These are phyloP conservation scores for Tenrec ecaudatus DNA, from an alignment of 2,113 vertebrate genomes.

Conservation along the genomic window DNA sequence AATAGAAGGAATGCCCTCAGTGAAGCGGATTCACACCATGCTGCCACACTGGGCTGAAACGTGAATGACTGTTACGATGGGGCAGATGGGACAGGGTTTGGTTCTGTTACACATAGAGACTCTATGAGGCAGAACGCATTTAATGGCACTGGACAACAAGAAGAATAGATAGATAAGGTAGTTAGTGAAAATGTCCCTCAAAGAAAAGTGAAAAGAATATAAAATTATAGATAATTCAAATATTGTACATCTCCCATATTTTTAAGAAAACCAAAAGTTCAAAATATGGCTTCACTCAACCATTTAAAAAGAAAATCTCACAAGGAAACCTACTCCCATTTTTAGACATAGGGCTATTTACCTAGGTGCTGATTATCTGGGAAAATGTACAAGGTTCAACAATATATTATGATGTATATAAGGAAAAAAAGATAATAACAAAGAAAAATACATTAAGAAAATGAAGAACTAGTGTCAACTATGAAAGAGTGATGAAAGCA, in stretches of 20 bases:
- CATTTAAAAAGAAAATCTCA: neutral
- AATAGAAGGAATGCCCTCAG: too few relatives aligned
- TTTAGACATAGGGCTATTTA: neutral
- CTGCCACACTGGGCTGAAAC: too few relatives aligned
- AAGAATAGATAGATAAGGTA: too few relatives aligned
- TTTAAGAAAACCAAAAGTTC: neutral
- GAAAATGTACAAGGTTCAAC: neutral
- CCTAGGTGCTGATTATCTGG: neutral
- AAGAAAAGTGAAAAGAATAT: neutral
- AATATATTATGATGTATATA: neutral
- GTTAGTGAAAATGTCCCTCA: too few relatives aligned
- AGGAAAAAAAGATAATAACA: neutral
- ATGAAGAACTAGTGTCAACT: neutral
- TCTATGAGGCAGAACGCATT: too few relatives aligned
- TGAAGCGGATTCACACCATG: too few relatives aligned
- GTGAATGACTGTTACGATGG: too few relatives aligned
- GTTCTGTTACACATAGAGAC: too few relatives aligned
- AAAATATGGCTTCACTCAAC: too few relatives aligned
- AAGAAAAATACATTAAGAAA: neutral
- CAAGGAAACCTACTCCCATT: neutral
- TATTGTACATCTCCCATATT: neutral
- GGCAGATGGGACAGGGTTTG: too few relatives aligned
- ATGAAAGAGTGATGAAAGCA: neutral
- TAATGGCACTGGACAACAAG: too few relatives aligned
- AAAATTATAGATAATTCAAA: neutral